Evolutionary conservation across 2,113 vertebrate genomes (phyloP).

Genomic region (Rhineura floridana): DNA sequence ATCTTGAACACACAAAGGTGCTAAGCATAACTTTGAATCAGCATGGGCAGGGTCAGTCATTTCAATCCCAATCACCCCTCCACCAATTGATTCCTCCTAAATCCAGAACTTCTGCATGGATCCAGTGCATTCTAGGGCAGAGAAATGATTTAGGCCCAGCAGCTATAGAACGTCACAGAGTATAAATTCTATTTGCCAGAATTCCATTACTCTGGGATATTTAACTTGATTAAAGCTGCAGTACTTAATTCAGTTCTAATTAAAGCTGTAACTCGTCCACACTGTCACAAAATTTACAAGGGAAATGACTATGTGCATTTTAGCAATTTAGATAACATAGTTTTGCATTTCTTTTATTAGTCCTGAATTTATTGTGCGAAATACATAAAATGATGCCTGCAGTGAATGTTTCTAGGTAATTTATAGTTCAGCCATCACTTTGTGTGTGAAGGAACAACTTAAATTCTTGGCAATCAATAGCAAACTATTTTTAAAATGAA

Average conservation of each 20-base stretch:
- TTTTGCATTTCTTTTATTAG: neutral
- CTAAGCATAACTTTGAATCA: neutral
- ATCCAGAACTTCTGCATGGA: neutral
- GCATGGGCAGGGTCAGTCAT: no score
- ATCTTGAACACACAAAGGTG: neutral
- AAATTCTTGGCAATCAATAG: neutral
- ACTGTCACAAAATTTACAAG: constrained; percentile 7
- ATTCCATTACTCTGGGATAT: constrained; percentile 1
- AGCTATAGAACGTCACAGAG: neutral
- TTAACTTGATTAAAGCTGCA: constrained; percentile 18
- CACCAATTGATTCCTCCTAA: neutral
- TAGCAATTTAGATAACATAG: constrained; percentile 17
- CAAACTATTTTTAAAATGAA: neutral
- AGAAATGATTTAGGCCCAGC: neutral
- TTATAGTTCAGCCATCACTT: neutral
- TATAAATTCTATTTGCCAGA: neutral
- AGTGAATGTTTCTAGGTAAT: neutral
- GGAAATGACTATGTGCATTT: neutral
- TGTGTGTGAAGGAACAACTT: neutral
- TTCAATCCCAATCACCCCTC: no score
- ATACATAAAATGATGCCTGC: neutral
- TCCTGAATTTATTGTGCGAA: constrained; percentile 20
- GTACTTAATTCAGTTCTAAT: constrained; percentile 18
- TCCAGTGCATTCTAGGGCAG: neutral
- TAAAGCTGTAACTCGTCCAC: constrained; percentile 2